Conservation (phyloP, 2,113 vertebrate species). For the Heterotilapia buettikoferi region DNA sequence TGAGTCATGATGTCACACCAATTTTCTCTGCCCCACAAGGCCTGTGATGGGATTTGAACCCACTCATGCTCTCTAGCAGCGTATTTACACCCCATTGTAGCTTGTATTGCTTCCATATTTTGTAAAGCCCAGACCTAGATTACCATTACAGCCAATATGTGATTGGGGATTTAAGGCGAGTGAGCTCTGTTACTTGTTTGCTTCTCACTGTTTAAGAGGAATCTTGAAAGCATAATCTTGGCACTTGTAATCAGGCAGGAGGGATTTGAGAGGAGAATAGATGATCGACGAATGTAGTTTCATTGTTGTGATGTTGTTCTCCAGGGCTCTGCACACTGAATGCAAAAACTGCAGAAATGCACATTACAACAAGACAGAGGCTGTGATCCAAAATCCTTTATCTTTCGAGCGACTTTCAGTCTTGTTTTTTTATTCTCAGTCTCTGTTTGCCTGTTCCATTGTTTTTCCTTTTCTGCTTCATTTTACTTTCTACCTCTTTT, state of each 20-base stretch:
- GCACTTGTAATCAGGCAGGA: constrained; percentile 26
- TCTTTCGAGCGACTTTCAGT: not conserved
- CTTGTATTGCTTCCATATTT: not conserved
- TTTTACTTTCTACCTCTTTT: not conserved
- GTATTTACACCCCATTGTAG: not conserved
- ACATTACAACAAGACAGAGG: not conserved
- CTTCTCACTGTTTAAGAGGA: constrained; percentile 16
- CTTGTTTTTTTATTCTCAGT: not conserved
- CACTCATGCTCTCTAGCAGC: not conserved
- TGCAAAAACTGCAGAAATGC: not conserved
- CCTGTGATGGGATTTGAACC: not conserved
- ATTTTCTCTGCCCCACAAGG: not conserved
- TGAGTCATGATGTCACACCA: not conserved
- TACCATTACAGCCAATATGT: not conserved
- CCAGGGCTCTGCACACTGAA: not conserved
- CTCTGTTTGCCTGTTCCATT: not conserved
- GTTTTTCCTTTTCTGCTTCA: not conserved
- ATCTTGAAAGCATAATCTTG: constrained; percentile 1
- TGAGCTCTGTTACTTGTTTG: constrained; percentile 2
- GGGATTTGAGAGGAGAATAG: constrained; percentile 1
- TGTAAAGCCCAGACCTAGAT: not conserved
- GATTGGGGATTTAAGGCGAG: not conserved
- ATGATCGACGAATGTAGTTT: not conserved
- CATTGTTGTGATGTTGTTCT: not conserved
- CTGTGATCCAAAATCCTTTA: not conserved